Percentiles rank a stretch among this genome's conserved stretches.
phyloP scores from a whole-genome alignment of 2,888 invertebrate species.

The Amitus sp. region DNA sequence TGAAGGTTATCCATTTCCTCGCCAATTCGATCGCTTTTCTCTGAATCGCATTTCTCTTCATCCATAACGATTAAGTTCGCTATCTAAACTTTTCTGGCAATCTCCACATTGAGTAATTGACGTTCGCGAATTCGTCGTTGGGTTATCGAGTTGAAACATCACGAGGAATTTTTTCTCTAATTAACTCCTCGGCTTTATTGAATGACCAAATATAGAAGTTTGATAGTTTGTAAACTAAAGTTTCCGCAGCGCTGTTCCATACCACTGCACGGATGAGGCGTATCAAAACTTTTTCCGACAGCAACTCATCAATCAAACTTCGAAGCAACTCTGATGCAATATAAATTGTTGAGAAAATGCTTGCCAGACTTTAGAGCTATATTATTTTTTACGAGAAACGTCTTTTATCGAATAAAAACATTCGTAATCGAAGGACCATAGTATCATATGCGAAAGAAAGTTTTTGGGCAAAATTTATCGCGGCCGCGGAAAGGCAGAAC shows the following conservation, averaged over 20 bases:
- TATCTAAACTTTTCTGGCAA: too few species aligned
- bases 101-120: too few species aligned
- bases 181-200: constrained; percentile 22
- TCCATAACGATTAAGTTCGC: neutral
- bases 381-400: neutral
- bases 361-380: neutral
- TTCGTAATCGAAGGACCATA: neutral
- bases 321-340: constrained; percentile 33
- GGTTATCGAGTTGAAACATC: too few species aligned
- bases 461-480: neutral
- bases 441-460: too few species aligned
- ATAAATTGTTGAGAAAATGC: constrained; percentile 32
- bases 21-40: too few species aligned
- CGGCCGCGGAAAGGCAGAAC: constrained; percentile 23
- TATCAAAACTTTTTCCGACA: constrained; percentile 33
- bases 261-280: constrained; percentile 15
- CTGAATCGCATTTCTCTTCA: neutral
- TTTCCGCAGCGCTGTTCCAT: constrained; percentile 28
- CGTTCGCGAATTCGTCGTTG: too few species aligned
- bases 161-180: constrained; percentile 21
- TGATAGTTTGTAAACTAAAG: constrained; percentile 20
- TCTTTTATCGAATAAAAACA: neutral
- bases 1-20: too few species aligned
- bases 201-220: constrained; percentile 27
- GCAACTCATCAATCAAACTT: constrained; percentile 34